Conservation (phyloP, 2,888 invertebrate species). For the Notocelia uddmanniana region DNA sequence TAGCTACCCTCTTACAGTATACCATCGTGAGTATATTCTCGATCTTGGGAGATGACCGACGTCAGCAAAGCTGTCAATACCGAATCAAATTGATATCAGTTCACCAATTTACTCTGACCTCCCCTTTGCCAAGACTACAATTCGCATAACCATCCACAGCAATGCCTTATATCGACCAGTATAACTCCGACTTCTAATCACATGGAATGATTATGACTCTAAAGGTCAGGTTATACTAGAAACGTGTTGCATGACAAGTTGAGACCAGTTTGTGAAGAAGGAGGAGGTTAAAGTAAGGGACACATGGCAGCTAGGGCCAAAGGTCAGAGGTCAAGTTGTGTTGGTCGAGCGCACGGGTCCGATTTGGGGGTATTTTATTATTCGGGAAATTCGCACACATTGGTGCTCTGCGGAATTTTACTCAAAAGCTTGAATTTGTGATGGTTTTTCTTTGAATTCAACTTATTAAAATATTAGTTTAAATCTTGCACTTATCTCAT, state of each 20-base stretch:
- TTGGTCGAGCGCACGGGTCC: conserved; percentile 12
- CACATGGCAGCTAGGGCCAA: neutral
- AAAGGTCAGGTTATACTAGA: neutral
- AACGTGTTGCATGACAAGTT: neutral
- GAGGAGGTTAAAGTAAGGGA: neutral
- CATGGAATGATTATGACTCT: neutral
- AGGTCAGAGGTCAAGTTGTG: conserved; percentile 7
- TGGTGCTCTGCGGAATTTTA: neutral
- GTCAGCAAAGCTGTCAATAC: conserved; percentile 38
- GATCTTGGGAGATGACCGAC: conserved; percentile 24
- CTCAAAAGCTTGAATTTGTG: neutral
- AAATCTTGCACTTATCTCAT: neutral
- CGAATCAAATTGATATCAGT: conserved; percentile 38
- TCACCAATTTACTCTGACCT: conserved; percentile 20
- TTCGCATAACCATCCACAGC: neutral
- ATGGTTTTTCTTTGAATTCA: neutral
- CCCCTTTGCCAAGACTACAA: neutral
- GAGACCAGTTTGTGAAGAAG: neutral
- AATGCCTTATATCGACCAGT: neutral
- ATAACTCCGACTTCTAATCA: neutral
- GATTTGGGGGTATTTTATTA: conserved; percentile 29
- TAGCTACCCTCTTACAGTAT: neutral
- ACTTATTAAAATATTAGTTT: neutral
- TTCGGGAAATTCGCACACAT: conserved; percentile 19
- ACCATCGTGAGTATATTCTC: neutral